Base-by-base conservation (phyloP, 2,797 vertebrate genomes). In the Sphenopsis melanotis region DNA sequence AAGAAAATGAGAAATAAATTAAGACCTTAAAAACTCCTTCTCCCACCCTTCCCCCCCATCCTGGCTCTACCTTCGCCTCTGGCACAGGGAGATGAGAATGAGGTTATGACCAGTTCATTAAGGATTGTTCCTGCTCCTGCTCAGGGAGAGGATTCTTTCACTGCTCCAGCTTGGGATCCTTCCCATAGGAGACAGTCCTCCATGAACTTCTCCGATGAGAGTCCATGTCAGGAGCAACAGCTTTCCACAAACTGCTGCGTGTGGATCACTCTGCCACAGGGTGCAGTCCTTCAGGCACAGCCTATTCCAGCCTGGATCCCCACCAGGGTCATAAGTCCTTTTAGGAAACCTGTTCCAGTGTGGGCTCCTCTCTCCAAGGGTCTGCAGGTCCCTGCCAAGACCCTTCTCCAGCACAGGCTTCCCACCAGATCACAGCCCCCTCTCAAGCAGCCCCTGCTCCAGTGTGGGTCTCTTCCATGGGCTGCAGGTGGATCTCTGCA, bases 381-480 rank as follows among this genome's bases (percentile, higher is more conserved):
- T 6, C 37, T 66, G 15, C 23, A 46, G 63, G 19, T 60, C 24
- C 11, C 47, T 60, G 16, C 34, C 83, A 26, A 21, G 13, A 46
- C 0, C 29, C 20, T 46, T 13, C 5, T 60, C 13, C 55, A 39
- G 37, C n/a, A 24, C 15, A 2, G 19, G 2, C 6, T 1, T 60
- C 46, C 37, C 5, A 11, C 6, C 0, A 0, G 34, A 0, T 16
- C 47, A 53, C 64, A 61, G 11, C 8, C n/a, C 13, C 29, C 12
- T 77, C 19, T 50, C 61, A 66, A 0, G 3, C 29, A 23, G 5
- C 7, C 44, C 15, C 27, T 59, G 5, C n/a, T 39, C 66, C 13
- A 10, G 19, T 3, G 7, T 24, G 29, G 16, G 6, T 19, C n/a
- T 46, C 29, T 32, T 42, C 27, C 47, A 29, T 2, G n/a, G 4